A percentile compares a stretch with the other conserved stretches of the same genome.
Conservation (phyloP, 2,888 invertebrate genomes). For the Megaustenia siamemsis region DNA sequence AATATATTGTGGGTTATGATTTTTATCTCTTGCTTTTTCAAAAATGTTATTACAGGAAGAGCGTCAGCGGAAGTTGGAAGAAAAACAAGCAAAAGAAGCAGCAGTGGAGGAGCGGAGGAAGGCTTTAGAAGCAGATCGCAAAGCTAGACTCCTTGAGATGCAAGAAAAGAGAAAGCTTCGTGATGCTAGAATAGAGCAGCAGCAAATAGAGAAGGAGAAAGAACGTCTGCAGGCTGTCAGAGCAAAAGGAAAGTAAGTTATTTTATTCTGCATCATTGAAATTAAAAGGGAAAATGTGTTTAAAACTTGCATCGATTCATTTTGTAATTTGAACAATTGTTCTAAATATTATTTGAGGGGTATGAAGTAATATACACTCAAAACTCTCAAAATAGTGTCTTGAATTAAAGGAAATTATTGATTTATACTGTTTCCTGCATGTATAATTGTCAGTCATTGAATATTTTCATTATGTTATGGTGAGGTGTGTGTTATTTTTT, state of each 20-base stretch:
- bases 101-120: constrained; percentile 94
- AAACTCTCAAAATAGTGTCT: background rate
- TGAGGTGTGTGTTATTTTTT: too few species aligned
- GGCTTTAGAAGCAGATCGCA: constrained; percentile 91
- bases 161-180: constrained; percentile 91
- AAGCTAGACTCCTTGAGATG: constrained; percentile 81
- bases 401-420: background rate
- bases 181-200: constrained; percentile 88
- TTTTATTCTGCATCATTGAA: background rate
- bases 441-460: too few species aligned
- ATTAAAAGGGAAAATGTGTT: too few species aligned
- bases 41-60: constrained; percentile 85
- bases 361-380: background rate
- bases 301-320: too few species aligned
- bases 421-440: background rate
- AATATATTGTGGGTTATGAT: too few species aligned
- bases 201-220: constrained; percentile 88
- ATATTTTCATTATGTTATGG: too few species aligned
- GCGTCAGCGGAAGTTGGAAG: constrained; percentile 89
- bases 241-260: constrained; percentile 84
- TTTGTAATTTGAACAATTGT: background rate
- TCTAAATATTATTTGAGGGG: background rate
- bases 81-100: constrained; percentile 96
- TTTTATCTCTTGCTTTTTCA: background rate
- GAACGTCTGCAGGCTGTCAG: constrained; percentile 88